These are phyloP conservation scores for Argyresthia goedartella DNA, from an alignment of 2,888 invertebrate genomes.

Conservation along the genomic window DNA sequence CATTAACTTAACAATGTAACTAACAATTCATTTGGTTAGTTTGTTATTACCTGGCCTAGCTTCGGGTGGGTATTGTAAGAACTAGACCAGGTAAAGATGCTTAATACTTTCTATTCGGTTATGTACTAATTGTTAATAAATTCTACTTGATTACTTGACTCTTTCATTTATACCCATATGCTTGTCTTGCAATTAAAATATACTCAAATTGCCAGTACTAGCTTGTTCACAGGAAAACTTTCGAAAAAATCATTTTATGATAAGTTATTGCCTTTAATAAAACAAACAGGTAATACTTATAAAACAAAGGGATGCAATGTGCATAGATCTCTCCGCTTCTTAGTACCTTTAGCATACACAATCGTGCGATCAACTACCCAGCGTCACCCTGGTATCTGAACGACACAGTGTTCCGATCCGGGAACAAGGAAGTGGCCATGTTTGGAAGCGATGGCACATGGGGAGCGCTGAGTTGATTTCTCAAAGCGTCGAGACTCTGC, in stretches of 20 bases:
- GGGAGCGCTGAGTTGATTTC: slow-evolving; percentile 28
- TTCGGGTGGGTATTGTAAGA: slow-evolving; percentile 15
- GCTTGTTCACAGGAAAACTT: background rate
- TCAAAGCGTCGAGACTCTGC: slow-evolving; percentile 56
- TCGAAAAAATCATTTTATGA: background rate
- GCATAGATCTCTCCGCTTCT: background rate
- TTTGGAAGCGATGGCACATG: slow-evolving; percentile 4
- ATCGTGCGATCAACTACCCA: slow-evolving; percentile 3
- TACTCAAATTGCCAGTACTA: background rate
- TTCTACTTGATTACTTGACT: slow-evolving; percentile 44
- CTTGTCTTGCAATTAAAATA: background rate
- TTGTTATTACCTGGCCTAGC: slow-evolving; percentile 34
- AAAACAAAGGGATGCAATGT: background rate
- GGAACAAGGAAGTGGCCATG: slow-evolving; percentile 16
- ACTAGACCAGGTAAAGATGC: slow-evolving; percentile 28
- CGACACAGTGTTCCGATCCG: slow-evolving; percentile 36
- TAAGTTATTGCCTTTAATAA: no score
- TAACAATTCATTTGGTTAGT: slow-evolving; percentile 45
- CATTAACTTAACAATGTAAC: slow-evolving; percentile 47
- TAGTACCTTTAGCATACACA: background rate
- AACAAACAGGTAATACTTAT: background rate
- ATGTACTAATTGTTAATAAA: slow-evolving; percentile 67
- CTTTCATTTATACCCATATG: background rate
- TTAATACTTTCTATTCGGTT: slow-evolving; percentile 41
- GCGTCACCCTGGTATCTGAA: slow-evolving; percentile 34